Evolutionary conservation across 2,888 invertebrate species (phyloP).

Genomic region (Lamellibrachia satsuma): DNA sequence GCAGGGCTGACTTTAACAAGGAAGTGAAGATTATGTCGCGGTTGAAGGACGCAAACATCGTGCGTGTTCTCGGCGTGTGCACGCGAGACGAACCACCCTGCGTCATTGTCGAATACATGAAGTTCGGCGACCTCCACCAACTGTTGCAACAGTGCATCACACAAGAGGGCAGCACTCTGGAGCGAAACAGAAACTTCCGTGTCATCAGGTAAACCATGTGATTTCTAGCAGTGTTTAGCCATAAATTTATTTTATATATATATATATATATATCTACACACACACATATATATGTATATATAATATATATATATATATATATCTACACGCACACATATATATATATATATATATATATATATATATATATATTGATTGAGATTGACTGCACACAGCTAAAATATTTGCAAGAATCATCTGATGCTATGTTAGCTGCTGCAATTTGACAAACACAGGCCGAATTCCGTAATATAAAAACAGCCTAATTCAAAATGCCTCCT

Average conservation of each 20-base stretch:
- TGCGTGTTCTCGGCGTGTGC: constrained; percentile 83
- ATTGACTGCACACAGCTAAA: no score
- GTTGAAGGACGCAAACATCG: constrained; percentile 84
- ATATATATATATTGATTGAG: no score
- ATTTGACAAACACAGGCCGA: no score
- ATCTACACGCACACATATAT: neutral
- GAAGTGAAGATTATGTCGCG: constrained; percentile 87
- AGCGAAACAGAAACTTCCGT: constrained; percentile 67
- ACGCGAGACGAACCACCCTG: constrained; percentile 84
- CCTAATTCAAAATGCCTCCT: no score
- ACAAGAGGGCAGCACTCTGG: constrained; percentile 70
- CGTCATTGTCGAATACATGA: constrained; percentile 89
- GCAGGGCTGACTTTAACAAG: constrained; percentile 83
- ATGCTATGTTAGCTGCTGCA: no score
- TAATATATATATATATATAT: no score
- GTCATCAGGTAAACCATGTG: constrained; percentile 74
- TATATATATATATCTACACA: no score
- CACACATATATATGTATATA: no score
- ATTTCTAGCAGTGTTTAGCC: neutral
- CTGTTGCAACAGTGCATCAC: constrained; percentile 76
- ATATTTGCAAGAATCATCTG: no score
- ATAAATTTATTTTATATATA: no score
- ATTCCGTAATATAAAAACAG: no score
- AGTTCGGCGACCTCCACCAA: constrained; percentile 83
- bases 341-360: neutral